Evolutionary conservation across 2,888 invertebrate species (phyloP), one percentile per base, ranked within the genome.

Genomic region (Drosophila gaucha): DNA sequence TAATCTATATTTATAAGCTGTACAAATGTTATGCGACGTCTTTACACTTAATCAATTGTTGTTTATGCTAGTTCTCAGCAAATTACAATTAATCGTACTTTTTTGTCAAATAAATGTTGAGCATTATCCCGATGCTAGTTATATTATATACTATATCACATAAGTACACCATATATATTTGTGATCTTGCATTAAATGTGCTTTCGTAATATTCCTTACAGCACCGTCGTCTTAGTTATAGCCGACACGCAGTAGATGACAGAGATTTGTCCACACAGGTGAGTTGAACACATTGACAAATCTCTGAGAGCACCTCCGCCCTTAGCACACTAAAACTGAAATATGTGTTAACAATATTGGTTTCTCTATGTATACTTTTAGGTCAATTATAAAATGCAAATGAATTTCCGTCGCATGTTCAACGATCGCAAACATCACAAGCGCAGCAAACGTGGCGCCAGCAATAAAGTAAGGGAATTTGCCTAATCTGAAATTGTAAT

Each of bases 191-290:
- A 73, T 69, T 69, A 65, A 75, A 66, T 70, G 62, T 67, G 78
- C 64, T 60, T 64, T 67, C 66, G 59, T 73, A 49, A 76, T 78
- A 74, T 85, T 89, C 85, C 85, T 93, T 93, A 66, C 93, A 97
- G 97, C 97, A 97, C 92, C 96, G 97, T 58, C 94, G 97, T 57
- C 93, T 97, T 83, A 97, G 97, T 92, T 97, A 97, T 93, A 97
- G 97, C 90, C 94, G 97, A 54, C 97, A 97, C 90, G 96, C 97
- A 35, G 97, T 97, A 51, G 96, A 97, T 91, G 97, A 97, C 91
- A 93, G 95, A 64, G 97, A 97, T 92, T 93, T 97, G 74, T 95
- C 96, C 60, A 97, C 96, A 35, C 96, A 96, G 93, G 92, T 92
- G 93, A 94, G 89, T 89, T 52, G 9, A 43, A 39, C 16, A 20